These are phyloP conservation scores for Leucophenga varia DNA, from an alignment of 1,140 invertebrate species.

Conservation along the genomic window DNA sequence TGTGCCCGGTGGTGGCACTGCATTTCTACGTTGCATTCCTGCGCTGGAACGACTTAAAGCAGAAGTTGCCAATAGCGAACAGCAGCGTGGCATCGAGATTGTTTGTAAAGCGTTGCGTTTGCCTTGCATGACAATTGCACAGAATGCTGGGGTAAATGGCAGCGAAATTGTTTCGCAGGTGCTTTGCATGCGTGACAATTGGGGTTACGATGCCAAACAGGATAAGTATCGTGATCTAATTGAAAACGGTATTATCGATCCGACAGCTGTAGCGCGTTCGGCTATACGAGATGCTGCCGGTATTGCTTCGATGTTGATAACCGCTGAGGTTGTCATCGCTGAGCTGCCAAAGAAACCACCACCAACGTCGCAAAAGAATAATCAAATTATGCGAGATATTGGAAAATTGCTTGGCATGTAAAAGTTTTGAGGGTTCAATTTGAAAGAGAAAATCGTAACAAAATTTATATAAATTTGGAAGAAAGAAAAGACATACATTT, in stretches of 20 bases:
- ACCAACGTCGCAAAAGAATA: neutral
- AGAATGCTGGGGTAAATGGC: slow-evolving; percentile 88
- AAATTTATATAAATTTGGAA: too few relatives aligned
- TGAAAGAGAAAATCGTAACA: too few relatives aligned
- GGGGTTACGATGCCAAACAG: slow-evolving; percentile 88
- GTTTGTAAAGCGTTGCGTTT: slow-evolving; percentile 66
- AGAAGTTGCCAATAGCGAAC: slow-evolving; percentile 25
- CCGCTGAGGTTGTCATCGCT: slow-evolving; percentile 72
- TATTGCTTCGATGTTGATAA: slow-evolving; percentile 74
- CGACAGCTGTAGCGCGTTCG: slow-evolving; percentile 87
- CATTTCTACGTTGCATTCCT: slow-evolving; percentile 41
- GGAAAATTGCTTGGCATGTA: neutral
- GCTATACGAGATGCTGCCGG: slow-evolving; percentile 87
- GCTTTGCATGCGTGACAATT: slow-evolving; percentile 63
- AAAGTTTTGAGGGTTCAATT: neutral
- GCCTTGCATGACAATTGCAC: slow-evolving; percentile 82
- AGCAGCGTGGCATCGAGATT: slow-evolving; percentile 65
- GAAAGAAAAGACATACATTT: too few relatives aligned
- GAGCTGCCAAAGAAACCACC: slow-evolving; percentile 64
- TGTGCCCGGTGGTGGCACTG: slow-evolving; percentile 51
- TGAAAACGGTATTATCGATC: slow-evolving; percentile 90
- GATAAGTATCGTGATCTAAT: slow-evolving; percentile 88
- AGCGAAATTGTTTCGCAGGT: slow-evolving; percentile 83
- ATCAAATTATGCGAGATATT: neutral
- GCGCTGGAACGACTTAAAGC: slow-evolving; percentile 12